A percentile compares a stretch with the other conserved stretches of the same genome.
These are phyloP conservation scores for Nannobrachium achirus DNA, from an alignment of 2,113 vertebrate genomes.

Conservation along the genomic window DNA sequence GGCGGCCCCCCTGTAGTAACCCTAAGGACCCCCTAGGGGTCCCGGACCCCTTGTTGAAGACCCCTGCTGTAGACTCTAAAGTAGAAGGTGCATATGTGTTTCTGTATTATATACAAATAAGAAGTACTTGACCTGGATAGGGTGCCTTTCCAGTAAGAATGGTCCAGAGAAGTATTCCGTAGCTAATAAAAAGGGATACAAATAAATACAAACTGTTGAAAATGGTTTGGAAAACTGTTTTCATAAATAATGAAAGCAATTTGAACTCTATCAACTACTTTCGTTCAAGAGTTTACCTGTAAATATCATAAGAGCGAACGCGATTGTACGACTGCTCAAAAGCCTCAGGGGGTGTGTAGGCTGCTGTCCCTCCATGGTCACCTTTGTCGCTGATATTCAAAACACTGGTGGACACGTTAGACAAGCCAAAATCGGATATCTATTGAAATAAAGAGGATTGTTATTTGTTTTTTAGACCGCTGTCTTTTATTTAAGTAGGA, in stretches of 20 bases:
- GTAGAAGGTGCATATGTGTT: no score
- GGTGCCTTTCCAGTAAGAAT: slow-evolving; percentile 66
- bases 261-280: neutral
- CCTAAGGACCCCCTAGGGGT: no score
- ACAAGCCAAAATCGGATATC: slow-evolving; percentile 86
- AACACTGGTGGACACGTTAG: slow-evolving; percentile 65
- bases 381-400: neutral
- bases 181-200: slow-evolving; percentile 60
- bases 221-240: no score
- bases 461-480: no score
- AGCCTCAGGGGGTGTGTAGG: slow-evolving; percentile 84
- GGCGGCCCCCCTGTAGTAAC: no score
- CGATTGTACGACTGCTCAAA: slow-evolving; percentile 57
- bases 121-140: slow-evolving; percentile 49
- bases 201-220: neutral
- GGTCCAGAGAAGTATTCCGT: slow-evolving; percentile 74
- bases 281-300: slow-evolving; percentile 72
- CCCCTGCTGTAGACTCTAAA: no score
- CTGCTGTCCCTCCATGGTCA: slow-evolving; percentile 63
- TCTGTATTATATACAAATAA: neutral
- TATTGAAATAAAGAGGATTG: slow-evolving; percentile 40
- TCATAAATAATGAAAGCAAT: neutral
- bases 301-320: slow-evolving; percentile 74
- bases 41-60: no score
- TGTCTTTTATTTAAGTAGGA: no score